Evolutionary conservation across 2,797 vertebrate genomes (phyloP), one percentile per base, ranked within the genome.

Genomic region (Pseudochirops cupreus): DNA sequence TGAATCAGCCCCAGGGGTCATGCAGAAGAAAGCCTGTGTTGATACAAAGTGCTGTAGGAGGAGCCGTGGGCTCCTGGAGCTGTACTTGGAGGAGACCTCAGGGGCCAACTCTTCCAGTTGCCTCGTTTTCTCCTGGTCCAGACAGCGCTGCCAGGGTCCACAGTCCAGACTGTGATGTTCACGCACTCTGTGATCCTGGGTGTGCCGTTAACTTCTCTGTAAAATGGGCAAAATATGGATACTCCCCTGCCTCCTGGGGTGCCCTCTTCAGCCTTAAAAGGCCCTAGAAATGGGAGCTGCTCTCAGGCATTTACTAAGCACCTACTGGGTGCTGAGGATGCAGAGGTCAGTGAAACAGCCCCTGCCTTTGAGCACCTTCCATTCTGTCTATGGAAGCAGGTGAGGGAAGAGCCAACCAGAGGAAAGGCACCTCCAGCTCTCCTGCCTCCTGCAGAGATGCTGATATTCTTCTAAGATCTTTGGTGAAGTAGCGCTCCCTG

Each of bases 41-140:
- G 21, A 2, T 9, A 7, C 0, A 18, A 39, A 74, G 6, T 21
- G 18, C n/a, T 9, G 1, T 18, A 21, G n/a, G 5, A n/a, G 33
- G 1, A 67, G 14, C 62, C 0, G 3, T 1, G 11, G n/a, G 67
- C n/a, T 74, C 18, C 62, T n/a, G 33, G 14, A 18, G 31, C 33
- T 67, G 62, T n/a, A 1, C 28, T 31, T 16, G 62, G 1, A 39
- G 18, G 58, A 16, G 67, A 21, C 62, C 18, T 21, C 6, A 18
- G 33, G 67, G n/a, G 14, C 29, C n/a, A 0, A 39, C 59, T 14
- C 4, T 62, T 33, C 59, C 59, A 62, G 0, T 33, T 33, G 58
- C 59, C 59, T 12, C 10, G 1, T 62, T 62, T 31, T 62, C 62
- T 67, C 31, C 31, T 74, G 59, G 59, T 33, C 67, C 67, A 39